Conservation (phyloP, 2,797 vertebrate species). For the Meriones psammophilus region DNA sequence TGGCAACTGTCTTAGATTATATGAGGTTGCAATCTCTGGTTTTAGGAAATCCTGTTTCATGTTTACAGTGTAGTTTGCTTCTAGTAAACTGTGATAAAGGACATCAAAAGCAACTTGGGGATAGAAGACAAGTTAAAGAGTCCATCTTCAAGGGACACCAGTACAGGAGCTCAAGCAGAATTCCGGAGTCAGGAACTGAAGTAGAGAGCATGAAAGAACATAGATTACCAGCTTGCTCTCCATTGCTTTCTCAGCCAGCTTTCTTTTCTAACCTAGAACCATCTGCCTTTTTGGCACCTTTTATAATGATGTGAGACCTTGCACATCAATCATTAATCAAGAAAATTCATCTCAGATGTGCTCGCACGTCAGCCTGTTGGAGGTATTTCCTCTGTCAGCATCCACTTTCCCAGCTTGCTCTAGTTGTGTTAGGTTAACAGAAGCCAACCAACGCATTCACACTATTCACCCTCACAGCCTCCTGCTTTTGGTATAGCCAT, state of each 20-base stretch:
- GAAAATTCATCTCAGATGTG: not conserved
- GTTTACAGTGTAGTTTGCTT: not conserved
- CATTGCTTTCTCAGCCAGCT: not conserved
- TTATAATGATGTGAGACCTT: not conserved
- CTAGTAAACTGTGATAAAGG: not conserved
- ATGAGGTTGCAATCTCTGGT: conserved; percentile 13
- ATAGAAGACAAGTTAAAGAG: not conserved
- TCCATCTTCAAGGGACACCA: not conserved
- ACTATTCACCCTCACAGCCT: not conserved
- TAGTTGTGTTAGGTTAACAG: not conserved
- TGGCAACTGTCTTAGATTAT: not conserved
- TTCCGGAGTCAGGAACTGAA: not conserved
- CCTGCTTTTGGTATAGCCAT: conserved; percentile 7
- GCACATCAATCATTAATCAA: not conserved
- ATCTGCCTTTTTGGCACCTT: not conserved
- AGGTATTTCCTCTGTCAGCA: not conserved
- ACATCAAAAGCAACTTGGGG: not conserved
- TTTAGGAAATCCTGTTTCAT: conserved; percentile 12
- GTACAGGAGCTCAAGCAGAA: not conserved
- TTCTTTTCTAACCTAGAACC: not conserved
- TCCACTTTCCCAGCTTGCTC: not conserved
- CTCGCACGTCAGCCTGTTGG: not conserved
- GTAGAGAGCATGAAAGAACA: not conserved
- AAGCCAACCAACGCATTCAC: not conserved
- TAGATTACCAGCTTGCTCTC: not conserved